A percentile compares a stretch with the other conserved stretches of the same genome.
Evolutionary conservation across 2,797 vertebrate species (phyloP).

Genomic region (Halcyon smyrnensis): DNA sequence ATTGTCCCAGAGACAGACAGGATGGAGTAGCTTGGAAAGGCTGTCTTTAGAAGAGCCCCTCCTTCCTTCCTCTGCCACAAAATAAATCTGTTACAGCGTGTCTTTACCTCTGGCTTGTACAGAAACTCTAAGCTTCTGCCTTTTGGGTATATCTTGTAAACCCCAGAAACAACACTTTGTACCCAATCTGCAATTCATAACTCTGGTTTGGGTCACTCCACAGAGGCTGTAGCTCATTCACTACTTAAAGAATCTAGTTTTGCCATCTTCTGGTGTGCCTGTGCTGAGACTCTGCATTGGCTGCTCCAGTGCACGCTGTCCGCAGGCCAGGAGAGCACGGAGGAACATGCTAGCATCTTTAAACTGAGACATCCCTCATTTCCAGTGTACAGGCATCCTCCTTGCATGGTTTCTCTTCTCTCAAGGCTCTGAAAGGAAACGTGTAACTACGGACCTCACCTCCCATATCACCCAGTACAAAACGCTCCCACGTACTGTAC

Average conservation of each 20-base stretch:
- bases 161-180: neutral
- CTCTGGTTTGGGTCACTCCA: neutral
- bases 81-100: neutral
- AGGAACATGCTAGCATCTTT: rapidly evolving
- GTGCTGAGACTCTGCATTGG: neutral
- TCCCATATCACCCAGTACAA: neutral
- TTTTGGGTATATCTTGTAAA: neutral
- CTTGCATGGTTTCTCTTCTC: neutral
- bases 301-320: rapidly evolving
- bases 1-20: neutral
- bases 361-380: neutral
- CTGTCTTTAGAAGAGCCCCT: neutral
- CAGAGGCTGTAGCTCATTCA: neutral
- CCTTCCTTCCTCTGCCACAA: neutral
- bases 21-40: neutral
- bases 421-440: neutral
- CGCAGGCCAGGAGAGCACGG: neutral
- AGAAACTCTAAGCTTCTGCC: neutral
- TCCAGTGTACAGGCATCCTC: neutral
- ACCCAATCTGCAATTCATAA: neutral
- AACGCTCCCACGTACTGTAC: rapidly evolving
- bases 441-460: neutral
- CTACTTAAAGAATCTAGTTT: neutral
- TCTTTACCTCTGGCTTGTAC: neutral
- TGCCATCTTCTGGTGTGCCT: neutral